Base-by-base conservation (phyloP, 2,797 vertebrate species). In the Rhinophrynus dorsalis region DNA sequence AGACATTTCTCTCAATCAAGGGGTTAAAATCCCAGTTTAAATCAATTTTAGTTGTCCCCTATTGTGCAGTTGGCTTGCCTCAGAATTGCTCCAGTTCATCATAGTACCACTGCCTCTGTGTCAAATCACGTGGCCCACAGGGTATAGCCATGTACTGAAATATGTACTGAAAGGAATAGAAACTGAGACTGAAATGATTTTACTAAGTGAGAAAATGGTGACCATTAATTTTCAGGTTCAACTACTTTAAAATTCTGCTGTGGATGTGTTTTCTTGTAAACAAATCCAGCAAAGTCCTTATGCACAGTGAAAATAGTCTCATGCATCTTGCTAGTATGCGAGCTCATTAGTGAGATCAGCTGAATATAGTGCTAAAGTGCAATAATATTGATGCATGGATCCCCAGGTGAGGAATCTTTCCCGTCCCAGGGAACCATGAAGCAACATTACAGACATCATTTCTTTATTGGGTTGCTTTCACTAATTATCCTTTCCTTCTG, bases 301-400 rank as follows among this genome's bases (percentile, higher is more conserved):
- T 35, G 33, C 32, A 23, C 21, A 12, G 38, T 52, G 42, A 66
- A 50, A 37, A 15, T 35, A 32, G 61, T 24, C 33, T 51, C 44
- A 51, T 59, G 55, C 44, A 68, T 69, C 57, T 54, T 61, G 29
- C 57, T 32, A 54, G 67, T 59, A 68, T 33, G 47, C 60, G 47
- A 69, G 35, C 67, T 69, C 67, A 69, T 69, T 69, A 69, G 67
- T 69, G 47, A 69, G 35, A 69, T 69, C 67, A 69, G 67, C 57
- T 44, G 37, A 61, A 69, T 52, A 52, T 60, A 69, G 57, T 69
- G 67, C 67, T 69, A 52, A 61, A 61, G 67, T 61, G 57, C 67
- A 69, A 69, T 69, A 69, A 69, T 69, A 57, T 69, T 69, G 67
- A 69, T 69, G 52, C 37, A 60, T 32, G 35, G 35, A 17, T 69